Percentiles rank a stretch among this genome's conserved stretches.
These are phyloP conservation scores for Miichthys miiuy DNA, from an alignment of 2,797 vertebrate genomes.

Conservation along the genomic window DNA sequence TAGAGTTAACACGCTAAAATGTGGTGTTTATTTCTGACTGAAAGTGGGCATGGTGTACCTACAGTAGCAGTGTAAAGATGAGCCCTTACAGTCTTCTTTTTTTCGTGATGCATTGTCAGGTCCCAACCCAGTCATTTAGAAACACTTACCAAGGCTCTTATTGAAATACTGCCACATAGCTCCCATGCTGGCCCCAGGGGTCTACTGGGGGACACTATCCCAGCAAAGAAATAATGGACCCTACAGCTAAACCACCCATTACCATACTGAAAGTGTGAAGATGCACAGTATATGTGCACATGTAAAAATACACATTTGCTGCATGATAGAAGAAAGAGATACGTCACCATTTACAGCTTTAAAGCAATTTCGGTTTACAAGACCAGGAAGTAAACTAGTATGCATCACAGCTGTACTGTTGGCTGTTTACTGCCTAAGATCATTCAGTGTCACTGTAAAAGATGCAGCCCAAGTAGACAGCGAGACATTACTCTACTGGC, in stretches of 20 bases:
- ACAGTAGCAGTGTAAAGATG: background rate
- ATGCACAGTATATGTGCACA: slow-evolving; percentile 7
- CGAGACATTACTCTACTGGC: background rate
- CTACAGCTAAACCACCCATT: slow-evolving; percentile 26
- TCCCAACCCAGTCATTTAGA: slow-evolving; percentile 40
- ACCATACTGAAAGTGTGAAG: slow-evolving; percentile 19
- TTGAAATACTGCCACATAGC: slow-evolving; percentile 47
- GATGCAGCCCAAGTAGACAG: background rate
- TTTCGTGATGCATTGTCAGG: slow-evolving; percentile 29
- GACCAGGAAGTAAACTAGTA: slow-evolving; percentile 7
- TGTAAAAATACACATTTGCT: slow-evolving; percentile 22
- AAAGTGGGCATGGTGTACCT: background rate
- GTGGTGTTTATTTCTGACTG: slow-evolving; percentile 29
- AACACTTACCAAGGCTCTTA: slow-evolving; percentile 47
- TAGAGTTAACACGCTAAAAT: slow-evolving; percentile 17
- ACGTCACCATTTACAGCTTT: background rate
- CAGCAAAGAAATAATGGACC: slow-evolving; percentile 41
- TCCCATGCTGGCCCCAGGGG: slow-evolving; percentile 31
- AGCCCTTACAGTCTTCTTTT: slow-evolving; percentile 14
- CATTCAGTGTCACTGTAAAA: background rate
- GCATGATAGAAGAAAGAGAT: background rate
- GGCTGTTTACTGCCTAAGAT: background rate
- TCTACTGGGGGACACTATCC: slow-evolving; percentile 38
- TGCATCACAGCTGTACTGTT: background rate
- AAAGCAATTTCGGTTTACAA: slow-evolving; percentile 13